Evolutionary conservation across 2,888 invertebrate genomes (phyloP), one percentile per base, ranked within the genome.

Genomic region (Caenorhabditis drosophilae): DNA sequence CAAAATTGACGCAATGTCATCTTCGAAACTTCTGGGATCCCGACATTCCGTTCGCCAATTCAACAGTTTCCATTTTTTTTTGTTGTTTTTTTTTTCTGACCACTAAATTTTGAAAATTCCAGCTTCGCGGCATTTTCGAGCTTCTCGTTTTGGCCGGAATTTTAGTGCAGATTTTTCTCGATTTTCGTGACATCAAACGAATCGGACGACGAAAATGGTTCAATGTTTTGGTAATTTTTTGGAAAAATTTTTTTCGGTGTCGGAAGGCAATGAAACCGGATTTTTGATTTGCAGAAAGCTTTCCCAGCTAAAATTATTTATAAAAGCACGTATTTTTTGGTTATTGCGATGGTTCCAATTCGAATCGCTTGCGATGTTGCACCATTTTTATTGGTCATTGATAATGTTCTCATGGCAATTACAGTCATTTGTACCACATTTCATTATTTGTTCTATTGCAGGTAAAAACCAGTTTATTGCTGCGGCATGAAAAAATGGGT

Each of bases 301-400:
- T 91, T 91, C 15, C 93, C 93, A 1, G 90, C 91, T 2, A 88
- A 96, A 74, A 92, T 94, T 0, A 90, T 96, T 90, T 97, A 96
- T 85, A 87, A 96, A 58, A 89, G 93, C 81, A 94, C 96, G 0
- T 94, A 94, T 81, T 88, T 91, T 52, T 87, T 96, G 59, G 90
- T 95, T 88, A 87, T 93, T 83, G 87, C 89, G 9, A 89, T 95
- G 55, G 38, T 70, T 22, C 66, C 69, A 4, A 45, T 54, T 15
- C 69, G 69, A n/a, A 20, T 55, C 15, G 51, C 46, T 1, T 70
- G 70, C 42, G 16, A 47, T 18, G 4, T 70, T 0, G 86, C 93
- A 16, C 67, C 67, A 27, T 41, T 57, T 22, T 46, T 74, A n/a
- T 44, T 71, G 11, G 53, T 62, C 20, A 34, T 72, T 25, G 74